A percentile compares a stretch with the other conserved stretches of the same genome.
phyloP scores from a whole-genome alignment of 2,797 vertebrate species.

The Typhlichthys subterraneus region DNA sequence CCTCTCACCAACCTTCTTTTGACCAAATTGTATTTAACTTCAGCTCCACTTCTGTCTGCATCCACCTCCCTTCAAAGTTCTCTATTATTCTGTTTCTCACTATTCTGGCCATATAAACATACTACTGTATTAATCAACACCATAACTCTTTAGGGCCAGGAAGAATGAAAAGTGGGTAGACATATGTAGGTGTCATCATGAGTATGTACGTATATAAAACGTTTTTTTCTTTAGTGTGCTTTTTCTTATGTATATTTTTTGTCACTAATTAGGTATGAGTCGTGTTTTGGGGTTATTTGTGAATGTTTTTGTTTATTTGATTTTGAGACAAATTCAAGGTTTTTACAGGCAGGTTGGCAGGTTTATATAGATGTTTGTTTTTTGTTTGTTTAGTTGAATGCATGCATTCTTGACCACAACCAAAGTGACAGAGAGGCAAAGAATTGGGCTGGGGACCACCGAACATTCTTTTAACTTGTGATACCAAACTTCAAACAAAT shows the following conservation, averaged over 20 bases:
- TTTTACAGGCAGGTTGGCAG: conserved; percentile 69
- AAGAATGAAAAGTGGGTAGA: conserved; percentile 52
- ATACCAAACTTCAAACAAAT: too few relatives aligned
- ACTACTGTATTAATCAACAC: conserved; percentile 70
- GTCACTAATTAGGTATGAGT: too few relatives aligned
- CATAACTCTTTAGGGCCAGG: conserved; percentile 52
- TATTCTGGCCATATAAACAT: conserved; percentile 41
- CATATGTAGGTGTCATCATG: conserved; percentile 36
- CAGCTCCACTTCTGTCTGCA: conserved; percentile 9
- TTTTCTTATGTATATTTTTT: conserved; percentile 56
- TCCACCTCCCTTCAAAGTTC: conserved; percentile 18
- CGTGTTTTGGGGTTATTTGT: conserved; percentile 42
- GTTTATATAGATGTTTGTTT: conserved; percentile 46
- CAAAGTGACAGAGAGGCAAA: conserved; percentile 58
- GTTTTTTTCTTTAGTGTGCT: conserved; percentile 37
- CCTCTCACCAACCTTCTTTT: conserved; percentile 4
- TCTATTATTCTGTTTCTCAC: conserved; percentile 38
- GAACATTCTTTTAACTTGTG: background rate
- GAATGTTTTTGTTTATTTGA: conserved; percentile 48
- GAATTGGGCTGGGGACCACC: conserved; percentile 32
- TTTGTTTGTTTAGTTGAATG: conserved; percentile 58
- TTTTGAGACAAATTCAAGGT: conserved; percentile 54
- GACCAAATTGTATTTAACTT: conserved; percentile 9
- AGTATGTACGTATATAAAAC: conserved; percentile 68
- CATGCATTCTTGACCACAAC: conserved; percentile 71